A percentile compares a stretch with the other conserved stretches of the same genome.
These are phyloP conservation scores for Hylyphantes graminicola DNA, from an alignment of 1,140 invertebrate species.

Conservation along the genomic window DNA sequence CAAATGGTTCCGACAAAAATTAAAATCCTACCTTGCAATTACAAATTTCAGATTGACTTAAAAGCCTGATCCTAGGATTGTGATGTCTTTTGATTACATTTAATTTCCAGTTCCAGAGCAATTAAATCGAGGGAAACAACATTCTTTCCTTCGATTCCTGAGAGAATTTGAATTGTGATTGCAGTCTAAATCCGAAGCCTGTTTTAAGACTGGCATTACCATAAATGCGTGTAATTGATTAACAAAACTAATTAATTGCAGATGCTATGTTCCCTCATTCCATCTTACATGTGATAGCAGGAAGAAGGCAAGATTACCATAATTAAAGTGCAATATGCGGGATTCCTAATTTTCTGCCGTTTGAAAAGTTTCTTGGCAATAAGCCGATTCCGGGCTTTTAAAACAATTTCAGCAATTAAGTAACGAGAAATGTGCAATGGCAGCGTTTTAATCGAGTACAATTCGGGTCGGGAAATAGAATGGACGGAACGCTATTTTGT, in stretches of 20 bases:
- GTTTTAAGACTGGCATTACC: background rate
- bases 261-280: background rate
- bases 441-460: conserved; percentile 16
- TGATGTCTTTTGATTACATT: too few species aligned
- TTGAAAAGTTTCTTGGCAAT: conserved; percentile 16
- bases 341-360: conserved; percentile 18
- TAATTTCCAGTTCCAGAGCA: too few species aligned
- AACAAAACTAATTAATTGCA: conserved; percentile 46
- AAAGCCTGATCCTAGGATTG: too few species aligned
- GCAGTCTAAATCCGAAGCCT: too few species aligned
- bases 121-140: too few species aligned
- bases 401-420: conserved; percentile 52
- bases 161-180: too few species aligned
- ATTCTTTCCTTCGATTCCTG: too few species aligned
- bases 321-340: conserved; percentile 45
- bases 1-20: too few species aligned
- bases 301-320: conserved; percentile 36
- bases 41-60: too few species aligned
- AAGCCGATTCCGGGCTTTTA: conserved; percentile 34
- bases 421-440: conserved; percentile 31
- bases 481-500: too few species aligned
- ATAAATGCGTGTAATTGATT: conserved; percentile 38
- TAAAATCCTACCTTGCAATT: too few species aligned
- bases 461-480: background rate
- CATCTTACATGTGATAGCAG: conserved; percentile 7